These are phyloP conservation scores for Habrosyne pyritoides DNA, from an alignment of 2,888 invertebrate species.

Conservation along the genomic window DNA sequence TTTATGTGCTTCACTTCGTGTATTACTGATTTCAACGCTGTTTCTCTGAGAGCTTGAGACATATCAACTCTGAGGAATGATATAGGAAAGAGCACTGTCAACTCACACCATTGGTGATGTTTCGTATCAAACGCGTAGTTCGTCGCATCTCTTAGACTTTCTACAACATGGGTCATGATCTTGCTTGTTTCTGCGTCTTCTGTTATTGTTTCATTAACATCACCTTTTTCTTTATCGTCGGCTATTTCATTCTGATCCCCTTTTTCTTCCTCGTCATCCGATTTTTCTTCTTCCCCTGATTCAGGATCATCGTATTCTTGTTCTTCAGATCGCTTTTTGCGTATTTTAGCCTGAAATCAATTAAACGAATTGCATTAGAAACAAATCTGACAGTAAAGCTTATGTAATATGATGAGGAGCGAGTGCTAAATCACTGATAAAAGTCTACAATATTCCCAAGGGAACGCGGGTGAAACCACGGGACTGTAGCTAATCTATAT, in stretches of 20 bases:
- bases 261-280: conserved; percentile 72
- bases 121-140: conserved; percentile 91
- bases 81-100: conserved; percentile 88
- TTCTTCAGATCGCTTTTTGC: conserved; percentile 83
- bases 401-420: no score
- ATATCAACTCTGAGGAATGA: conserved; percentile 85
- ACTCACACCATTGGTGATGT: conserved; percentile 92
- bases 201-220: conserved; percentile 41
- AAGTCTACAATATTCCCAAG: no score
- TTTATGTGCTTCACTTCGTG: conserved; percentile 92
- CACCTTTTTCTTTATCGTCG: conserved; percentile 49
- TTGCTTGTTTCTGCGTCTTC: conserved; percentile 50
- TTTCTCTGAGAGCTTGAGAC: conserved; percentile 87
- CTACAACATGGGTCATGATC: conserved; percentile 68
- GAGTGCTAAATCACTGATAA: no score
- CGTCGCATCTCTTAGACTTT: conserved; percentile 68
- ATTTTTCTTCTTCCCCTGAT: conserved; percentile 82
- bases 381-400: no score
- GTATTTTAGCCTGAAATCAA: conserved; percentile 71
- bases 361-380: background rate
- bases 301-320: conserved; percentile 88
- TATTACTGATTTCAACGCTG: conserved; percentile 88
- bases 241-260: conserved; percentile 39
- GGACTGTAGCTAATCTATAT: no score
- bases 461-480: no score